Base-by-base conservation (phyloP, 2,113 vertebrate genomes). In the Chaetops frenatus region DNA sequence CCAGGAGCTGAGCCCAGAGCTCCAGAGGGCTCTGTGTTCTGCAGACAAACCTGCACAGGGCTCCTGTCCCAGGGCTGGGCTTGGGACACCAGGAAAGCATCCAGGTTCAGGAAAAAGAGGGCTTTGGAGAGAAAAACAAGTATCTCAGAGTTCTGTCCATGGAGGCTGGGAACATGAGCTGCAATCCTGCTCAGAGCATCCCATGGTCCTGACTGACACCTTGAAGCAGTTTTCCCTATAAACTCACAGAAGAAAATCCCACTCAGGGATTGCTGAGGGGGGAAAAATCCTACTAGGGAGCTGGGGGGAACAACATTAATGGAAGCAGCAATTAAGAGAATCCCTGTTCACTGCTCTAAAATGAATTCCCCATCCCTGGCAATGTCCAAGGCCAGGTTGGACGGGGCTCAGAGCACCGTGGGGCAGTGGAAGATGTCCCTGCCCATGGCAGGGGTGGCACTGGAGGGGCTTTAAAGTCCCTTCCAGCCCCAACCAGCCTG, bases 371-470 rank as follows among this genome's bases (percentile, higher is more conserved):
- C 29, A 13, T 13, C 40, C 54, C 40, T 61, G 70, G 40, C 0
- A 76, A 29, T 31, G 61, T 0, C 53, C 70, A 2, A 47, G n/a
- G 53, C 38, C 53, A 53, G 53, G 45, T 0, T 60, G 78, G 58
- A 42, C 0, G 0, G 24, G 48, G 4, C 12, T 45, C 8, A n/a
- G 35, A 65, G 53, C 66, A 36, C 1, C 40, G 8, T 57, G 67
- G 51, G 27, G 10, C 2, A 4, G 29, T 27, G 61, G 45, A 0
- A 45, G 21, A 21, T 27, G 70, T 19, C 62, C 61, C 47, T 54
- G 40, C 21, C 51, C 62, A 5, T 2, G n/a, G 70, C 69, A 45
- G n/a, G 28, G 29, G 11, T 15, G 61, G 14, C 18, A 31, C 25
- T 27, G 62, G 54, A 0, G 8, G 62, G 23, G 22, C 1, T 76